A percentile compares a stretch with the other conserved stretches of the same genome.
These are phyloP conservation scores for Pinctada fucata DNA, from an alignment of 2,888 invertebrate genomes.

Conservation along the genomic window DNA sequence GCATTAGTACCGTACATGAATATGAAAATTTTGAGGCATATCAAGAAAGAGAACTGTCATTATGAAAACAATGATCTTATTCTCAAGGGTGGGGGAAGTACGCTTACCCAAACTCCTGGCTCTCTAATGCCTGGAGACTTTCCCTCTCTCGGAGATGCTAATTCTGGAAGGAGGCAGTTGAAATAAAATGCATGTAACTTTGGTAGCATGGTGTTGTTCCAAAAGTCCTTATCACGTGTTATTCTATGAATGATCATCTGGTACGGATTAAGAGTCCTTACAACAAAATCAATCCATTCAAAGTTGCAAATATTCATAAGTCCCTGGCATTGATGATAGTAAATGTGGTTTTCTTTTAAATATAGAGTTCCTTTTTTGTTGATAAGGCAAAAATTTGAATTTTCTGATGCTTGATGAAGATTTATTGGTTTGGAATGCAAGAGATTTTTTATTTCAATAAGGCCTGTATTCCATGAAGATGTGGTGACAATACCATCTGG, in stretches of 20 bases:
- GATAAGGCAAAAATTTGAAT: constrained; percentile 19
- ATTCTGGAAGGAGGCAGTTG: constrained; percentile 11
- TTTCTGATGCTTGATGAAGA: constrained; percentile 12
- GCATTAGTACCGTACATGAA: neutral
- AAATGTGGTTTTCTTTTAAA: constrained; percentile 31
- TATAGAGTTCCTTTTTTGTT: neutral
- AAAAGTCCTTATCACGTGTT: neutral
- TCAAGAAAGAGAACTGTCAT: neutral
- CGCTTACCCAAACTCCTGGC: constrained; percentile 8
- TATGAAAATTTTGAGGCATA: neutral
- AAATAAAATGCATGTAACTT: constrained; percentile 31
- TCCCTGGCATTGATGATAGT: constrained; percentile 31
- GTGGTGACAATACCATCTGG: constrained; percentile 16
- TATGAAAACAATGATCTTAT: neutral
- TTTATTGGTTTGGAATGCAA: constrained; percentile 2
- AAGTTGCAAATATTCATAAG: constrained; percentile 23
- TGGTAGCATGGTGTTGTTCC: constrained; percentile 11
- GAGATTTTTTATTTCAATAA: constrained; percentile 24
- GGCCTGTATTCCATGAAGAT: neutral
- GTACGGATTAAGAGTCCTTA: constrained; percentile 29
- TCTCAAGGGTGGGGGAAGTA: too few species aligned
- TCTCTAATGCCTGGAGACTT: constrained; percentile 16
- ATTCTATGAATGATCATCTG: constrained; percentile 26
- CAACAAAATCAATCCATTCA: constrained; percentile 35
- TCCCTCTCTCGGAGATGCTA: constrained; percentile 9